Percentiles rank a stretch among this genome's conserved stretches.
These are phyloP conservation scores for Axis porcinus DNA, from an alignment of 2,113 vertebrate species.

Conservation along the genomic window DNA sequence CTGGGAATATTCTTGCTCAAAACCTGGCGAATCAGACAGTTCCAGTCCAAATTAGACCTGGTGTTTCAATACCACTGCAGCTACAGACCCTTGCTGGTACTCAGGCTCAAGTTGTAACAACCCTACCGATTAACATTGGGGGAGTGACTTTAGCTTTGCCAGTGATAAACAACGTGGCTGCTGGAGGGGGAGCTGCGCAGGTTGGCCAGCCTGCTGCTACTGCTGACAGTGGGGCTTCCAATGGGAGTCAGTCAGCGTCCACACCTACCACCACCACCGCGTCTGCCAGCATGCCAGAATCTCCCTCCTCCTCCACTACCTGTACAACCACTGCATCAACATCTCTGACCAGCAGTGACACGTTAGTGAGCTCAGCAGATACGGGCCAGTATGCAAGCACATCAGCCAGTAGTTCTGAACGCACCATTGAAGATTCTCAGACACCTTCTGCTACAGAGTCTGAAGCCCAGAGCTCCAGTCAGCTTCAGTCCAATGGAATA, in stretches of 20 bases:
- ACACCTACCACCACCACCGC: constrained; percentile 84
- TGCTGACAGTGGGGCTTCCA: constrained; percentile 90
- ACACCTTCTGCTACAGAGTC: constrained; percentile 79
- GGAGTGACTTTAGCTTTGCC: constrained; percentile 96
- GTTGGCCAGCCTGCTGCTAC: constrained; percentile 89
- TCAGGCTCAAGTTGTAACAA: constrained; percentile 95
- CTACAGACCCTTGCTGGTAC: constrained; percentile 94
- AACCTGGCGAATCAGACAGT: constrained; percentile 92
- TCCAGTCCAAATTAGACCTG: constrained; percentile 95
- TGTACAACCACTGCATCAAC: constrained; percentile 83
- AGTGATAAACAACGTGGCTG: constrained; percentile 92
- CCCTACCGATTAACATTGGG: constrained; percentile 96
- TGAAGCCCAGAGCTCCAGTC: constrained; percentile 86
- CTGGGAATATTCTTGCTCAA: constrained; percentile 89
- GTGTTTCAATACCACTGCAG: constrained; percentile 95
- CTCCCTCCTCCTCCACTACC: constrained; percentile 81
- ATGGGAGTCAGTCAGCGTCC: constrained; percentile 90
- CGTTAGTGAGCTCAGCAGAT: constrained; percentile 85
- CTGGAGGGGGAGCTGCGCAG: constrained; percentile 89
- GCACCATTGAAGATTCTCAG: constrained; percentile 84
- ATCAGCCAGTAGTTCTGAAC: constrained; percentile 82
- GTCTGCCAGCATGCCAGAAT: constrained; percentile 83
- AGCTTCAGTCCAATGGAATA: constrained; percentile 92
- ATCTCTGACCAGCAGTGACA: constrained; percentile 83
- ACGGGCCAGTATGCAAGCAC: constrained; percentile 85